These are phyloP conservation scores for Bolinopsis microptera DNA, from an alignment of 37 sponge, comb jelly and placozoan genomes.

Conservation along the genomic window DNA sequence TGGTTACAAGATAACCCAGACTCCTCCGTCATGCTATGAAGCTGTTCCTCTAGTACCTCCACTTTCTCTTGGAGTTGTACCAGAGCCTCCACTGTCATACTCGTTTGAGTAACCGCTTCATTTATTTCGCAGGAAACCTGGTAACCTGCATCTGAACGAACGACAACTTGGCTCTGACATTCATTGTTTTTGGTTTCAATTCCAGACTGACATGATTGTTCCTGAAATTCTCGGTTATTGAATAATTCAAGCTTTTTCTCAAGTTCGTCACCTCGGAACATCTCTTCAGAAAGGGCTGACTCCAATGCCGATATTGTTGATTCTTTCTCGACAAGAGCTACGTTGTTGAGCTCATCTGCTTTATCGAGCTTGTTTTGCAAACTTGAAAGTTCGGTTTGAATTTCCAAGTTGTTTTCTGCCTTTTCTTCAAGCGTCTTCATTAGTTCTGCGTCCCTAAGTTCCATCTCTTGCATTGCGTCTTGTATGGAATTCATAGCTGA, in stretches of 20 bases:
- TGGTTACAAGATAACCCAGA: neutral
- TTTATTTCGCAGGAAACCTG: neutral
- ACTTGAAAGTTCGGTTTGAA: neutral
- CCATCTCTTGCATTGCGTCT: constrained; percentile 31
- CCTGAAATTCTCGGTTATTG: neutral
- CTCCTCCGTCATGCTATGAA: neutral
- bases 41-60: neutral
- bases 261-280: neutral
- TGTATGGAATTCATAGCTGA: neutral
- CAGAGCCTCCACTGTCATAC: neutral
- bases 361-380: neutral
- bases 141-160: neutral
- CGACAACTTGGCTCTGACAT: neutral
- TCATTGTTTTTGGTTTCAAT: neutral
- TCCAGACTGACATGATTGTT: neutral
- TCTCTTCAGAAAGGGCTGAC: constrained; percentile 20
- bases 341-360: neutral
- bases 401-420: neutral
- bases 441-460: neutral
- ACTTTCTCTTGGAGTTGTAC: neutral
- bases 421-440: constrained; percentile 33
- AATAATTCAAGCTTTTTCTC: neutral
- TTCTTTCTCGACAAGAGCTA: constrained; percentile 13
- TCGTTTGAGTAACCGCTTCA: neutral
- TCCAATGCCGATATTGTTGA: constrained; percentile 23